These are phyloP conservation scores for Cryptocephalus primarius DNA, from an alignment of 2,888 invertebrate genomes.

Conservation along the genomic window DNA sequence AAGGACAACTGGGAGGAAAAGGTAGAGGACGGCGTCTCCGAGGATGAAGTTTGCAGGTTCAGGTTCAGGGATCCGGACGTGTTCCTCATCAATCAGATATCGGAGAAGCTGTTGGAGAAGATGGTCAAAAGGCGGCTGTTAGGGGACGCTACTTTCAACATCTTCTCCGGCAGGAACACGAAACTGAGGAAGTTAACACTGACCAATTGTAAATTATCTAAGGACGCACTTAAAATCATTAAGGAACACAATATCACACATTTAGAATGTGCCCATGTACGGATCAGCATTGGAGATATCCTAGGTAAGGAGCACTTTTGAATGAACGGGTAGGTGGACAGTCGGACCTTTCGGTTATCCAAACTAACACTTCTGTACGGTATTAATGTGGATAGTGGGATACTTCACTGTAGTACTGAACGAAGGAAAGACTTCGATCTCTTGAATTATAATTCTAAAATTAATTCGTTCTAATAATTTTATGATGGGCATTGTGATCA, in stretches of 20 bases:
- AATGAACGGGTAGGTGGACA: not conserved
- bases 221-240: constrained; percentile 48
- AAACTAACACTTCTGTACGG: too few relatives aligned
- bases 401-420: too few relatives aligned
- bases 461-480: too few relatives aligned
- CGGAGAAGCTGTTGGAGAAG: constrained; percentile 43
- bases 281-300: constrained; percentile 42
- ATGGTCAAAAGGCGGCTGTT: constrained; percentile 48
- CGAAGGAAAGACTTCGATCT: too few relatives aligned
- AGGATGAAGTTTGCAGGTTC: constrained; percentile 18
- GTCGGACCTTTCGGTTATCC: too few relatives aligned
- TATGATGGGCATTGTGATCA: too few relatives aligned
- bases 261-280: constrained; percentile 48
- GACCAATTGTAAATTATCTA: constrained; percentile 46
- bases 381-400: too few relatives aligned
- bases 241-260: constrained; percentile 51
- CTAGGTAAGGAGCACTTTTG: constrained; percentile 16
- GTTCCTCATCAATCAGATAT: constrained; percentile 46
- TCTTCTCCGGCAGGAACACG: constrained; percentile 45
- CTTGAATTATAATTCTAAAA: too few relatives aligned
- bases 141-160: constrained; percentile 47
- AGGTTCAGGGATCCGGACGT: constrained; percentile 44
- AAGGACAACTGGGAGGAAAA: constrained; percentile 9
- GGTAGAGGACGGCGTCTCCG: constrained; percentile 14
- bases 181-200: constrained; percentile 48